These are phyloP conservation scores for Trididemnum miniatum DNA, from an alignment of 23 tunicate genomes.

Conservation along the genomic window DNA sequence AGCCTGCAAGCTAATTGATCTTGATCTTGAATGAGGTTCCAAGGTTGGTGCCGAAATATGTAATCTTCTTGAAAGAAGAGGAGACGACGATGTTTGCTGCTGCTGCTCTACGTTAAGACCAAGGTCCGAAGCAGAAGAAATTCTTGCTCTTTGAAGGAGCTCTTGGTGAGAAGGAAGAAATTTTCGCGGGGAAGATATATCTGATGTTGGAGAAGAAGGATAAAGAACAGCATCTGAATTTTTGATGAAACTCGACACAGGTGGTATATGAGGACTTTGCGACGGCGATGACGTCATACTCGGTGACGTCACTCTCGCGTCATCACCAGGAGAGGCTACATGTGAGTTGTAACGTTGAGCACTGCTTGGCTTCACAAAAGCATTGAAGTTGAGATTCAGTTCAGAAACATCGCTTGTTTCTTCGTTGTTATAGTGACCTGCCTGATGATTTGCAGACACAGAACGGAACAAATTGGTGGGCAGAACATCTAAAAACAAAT, in stretches of 20 bases:
- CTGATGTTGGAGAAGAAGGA: conserved; percentile 56
- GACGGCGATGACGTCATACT: conserved; percentile 27
- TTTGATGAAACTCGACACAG: conserved; percentile 90
- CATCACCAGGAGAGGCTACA: background rate
- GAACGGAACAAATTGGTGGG: no score
- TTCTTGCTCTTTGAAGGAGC: conserved; percentile 8
- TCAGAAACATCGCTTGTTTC: background rate
- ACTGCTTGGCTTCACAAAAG: background rate
- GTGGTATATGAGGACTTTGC: conserved; percentile 50
- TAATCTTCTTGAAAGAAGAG: background rate
- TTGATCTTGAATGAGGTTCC: conserved; percentile 19
- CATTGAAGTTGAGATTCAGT: conserved; percentile 3
- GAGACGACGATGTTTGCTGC: conserved; percentile 29
- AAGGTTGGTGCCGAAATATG: background rate
- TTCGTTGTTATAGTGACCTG: no score
- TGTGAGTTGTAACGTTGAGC: no score
- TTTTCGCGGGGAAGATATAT: background rate
- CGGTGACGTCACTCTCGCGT: background rate
- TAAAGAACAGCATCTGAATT: conserved; percentile 85
- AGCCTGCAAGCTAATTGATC: conserved; percentile 65
- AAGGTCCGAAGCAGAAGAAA: conserved; percentile 54
- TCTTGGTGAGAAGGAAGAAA: background rate
- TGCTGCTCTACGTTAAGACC: conserved; percentile 30
- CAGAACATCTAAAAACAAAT: no score
- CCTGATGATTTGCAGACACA: no score